Conservation (phyloP, 2,113 vertebrate genomes). For the Plotosus lineatus region DNA sequence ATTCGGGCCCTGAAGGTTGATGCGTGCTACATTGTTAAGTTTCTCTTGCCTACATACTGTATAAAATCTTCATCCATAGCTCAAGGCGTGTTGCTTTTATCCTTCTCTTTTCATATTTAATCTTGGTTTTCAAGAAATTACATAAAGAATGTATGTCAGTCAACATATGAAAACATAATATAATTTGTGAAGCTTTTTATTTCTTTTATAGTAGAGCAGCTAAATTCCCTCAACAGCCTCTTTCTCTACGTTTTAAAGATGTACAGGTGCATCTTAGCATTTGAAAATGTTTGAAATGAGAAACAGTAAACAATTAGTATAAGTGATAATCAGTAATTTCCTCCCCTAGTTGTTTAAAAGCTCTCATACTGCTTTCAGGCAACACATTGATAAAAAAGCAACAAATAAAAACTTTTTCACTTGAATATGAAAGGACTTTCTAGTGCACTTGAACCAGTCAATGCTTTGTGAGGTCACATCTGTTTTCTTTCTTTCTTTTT, state of each 20-base stretch:
- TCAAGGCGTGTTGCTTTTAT: neutral
- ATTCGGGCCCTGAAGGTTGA: neutral
- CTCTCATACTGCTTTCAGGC: slow-evolving; percentile 33
- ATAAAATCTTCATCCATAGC: neutral
- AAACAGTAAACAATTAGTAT: slow-evolving; percentile 25
- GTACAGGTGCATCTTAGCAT: slow-evolving; percentile 39
- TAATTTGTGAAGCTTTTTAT: slow-evolving; percentile 13
- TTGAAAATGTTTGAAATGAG: slow-evolving; percentile 46
- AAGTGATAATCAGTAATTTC: no score
- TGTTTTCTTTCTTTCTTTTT: slow-evolving; percentile 4
- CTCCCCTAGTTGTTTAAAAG: slow-evolving; percentile 34
- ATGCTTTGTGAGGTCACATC: slow-evolving; percentile 75
- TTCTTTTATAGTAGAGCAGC: slow-evolving; percentile 27
- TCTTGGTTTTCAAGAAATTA: slow-evolving; percentile 12
- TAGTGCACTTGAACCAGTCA: slow-evolving; percentile 68
- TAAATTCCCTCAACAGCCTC: slow-evolving; percentile 19
- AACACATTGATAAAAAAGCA: slow-evolving; percentile 20
- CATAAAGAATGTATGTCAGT: neutral
- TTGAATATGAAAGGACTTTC: slow-evolving; percentile 53
- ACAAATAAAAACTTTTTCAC: slow-evolving; percentile 46
- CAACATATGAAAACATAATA: slow-evolving; percentile 25
- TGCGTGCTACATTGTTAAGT: neutral
- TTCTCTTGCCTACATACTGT: neutral
- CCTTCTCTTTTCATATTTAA: neutral
- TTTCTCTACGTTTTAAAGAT: slow-evolving; percentile 37